A percentile compares a stretch with the other conserved stretches of the same genome.
Evolutionary conservation across 2,888 invertebrate genomes (phyloP).

Genomic region (Drosophila mimica): DNA sequence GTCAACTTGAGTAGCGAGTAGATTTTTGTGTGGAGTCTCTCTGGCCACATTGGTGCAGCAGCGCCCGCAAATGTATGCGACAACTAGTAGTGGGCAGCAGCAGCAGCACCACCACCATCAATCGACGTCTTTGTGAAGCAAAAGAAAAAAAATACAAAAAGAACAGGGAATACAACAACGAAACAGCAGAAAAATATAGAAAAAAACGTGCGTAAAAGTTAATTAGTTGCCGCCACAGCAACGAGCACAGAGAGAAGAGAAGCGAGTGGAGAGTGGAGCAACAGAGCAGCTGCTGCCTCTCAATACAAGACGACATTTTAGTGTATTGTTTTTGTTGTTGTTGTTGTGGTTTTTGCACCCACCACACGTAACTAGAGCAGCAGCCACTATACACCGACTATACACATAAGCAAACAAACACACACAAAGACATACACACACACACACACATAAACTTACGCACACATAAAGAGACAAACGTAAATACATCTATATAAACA

Average conservation of each 20-base stretch:
- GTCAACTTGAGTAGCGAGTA: constrained; percentile 61
- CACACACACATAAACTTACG: constrained; percentile 14
- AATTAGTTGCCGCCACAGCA: constrained; percentile 58
- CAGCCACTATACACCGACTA: constrained; percentile 50
- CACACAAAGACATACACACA: not conserved
- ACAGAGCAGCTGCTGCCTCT: constrained; percentile 72
- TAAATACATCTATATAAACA: constrained; percentile 30
- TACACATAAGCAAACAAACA: constrained; percentile 20
- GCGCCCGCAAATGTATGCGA: constrained; percentile 72
- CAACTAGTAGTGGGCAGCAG: constrained; percentile 68
- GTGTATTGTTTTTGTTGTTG: constrained; percentile 48
- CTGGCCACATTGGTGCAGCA: constrained; percentile 63
- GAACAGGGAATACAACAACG: constrained; percentile 25
- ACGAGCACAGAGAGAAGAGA: constrained; percentile 39
- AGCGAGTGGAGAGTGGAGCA: constrained; percentile 39
- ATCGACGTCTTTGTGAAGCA: constrained; percentile 59
- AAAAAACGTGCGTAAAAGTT: constrained; percentile 65
- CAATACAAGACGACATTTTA: constrained; percentile 53
- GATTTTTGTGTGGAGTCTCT: constrained; percentile 57
- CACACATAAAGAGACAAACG: constrained; percentile 12
- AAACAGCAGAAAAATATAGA: constrained; percentile 27
- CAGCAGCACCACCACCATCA: constrained; percentile 32
- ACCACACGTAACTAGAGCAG: constrained; percentile 71
- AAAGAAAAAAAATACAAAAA: constrained; percentile 17
- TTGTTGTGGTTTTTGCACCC: constrained; percentile 75